Percentiles rank a stretch among this genome's conserved stretches.
phyloP scores from a whole-genome alignment of 2,888 invertebrate species.

The Bimastos eiseni region DNA sequence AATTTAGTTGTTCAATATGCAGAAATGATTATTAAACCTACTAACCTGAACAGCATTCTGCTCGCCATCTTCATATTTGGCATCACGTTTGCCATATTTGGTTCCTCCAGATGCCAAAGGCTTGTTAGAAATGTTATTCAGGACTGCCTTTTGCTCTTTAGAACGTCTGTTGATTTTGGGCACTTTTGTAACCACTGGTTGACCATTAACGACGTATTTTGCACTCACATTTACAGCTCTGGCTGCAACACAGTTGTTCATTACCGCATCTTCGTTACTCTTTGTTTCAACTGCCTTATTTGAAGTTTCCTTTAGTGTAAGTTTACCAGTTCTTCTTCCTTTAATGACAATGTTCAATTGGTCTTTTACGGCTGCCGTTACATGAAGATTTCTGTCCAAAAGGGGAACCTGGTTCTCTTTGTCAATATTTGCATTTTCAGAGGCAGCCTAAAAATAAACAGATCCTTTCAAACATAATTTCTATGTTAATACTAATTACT shows the following conservation, averaged over 20 bases:
- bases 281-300: background rate
- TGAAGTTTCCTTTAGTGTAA: background rate
- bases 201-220: background rate
- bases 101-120: background rate
- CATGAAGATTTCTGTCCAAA: background rate
- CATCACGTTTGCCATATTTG: background rate
- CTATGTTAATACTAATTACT: background rate
- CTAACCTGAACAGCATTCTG: background rate
- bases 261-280: background rate
- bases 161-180: background rate
- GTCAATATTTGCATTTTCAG: background rate
- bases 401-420: background rate
- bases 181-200: background rate
- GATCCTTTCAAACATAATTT: background rate
- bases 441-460: background rate
- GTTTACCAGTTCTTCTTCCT: background rate
- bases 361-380: background rate
- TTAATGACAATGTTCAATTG: background rate
- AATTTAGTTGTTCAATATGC: background rate
- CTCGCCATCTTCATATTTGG: background rate
- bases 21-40: background rate
- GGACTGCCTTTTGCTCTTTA: background rate
- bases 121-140: background rate
- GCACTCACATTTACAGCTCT: background rate
- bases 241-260: background rate